Evolutionary conservation across 1,140 invertebrate genomes (phyloP), one percentile per base, ranked within the genome.

Genomic region (Macrobrachium rosenbergii): DNA sequence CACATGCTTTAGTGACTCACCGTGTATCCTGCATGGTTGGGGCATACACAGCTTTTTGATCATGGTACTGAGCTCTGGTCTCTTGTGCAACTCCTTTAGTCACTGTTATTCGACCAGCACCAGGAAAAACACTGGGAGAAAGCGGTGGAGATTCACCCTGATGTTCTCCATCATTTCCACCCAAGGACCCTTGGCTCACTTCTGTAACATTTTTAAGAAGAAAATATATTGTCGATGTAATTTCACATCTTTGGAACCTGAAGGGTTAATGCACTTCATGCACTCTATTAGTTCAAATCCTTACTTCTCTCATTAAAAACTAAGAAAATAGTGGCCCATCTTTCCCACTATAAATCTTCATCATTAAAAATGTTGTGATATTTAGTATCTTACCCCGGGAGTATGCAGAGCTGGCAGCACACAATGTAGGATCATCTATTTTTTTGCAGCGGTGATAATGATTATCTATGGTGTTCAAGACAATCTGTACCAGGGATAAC

Each of bases 401-500:
- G 90, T 95, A 93, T 8, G 94, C 94, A 0, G 94, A 93, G 52
- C 94, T 92, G 59, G 93, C 94, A 52, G 94, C 94, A 93, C 96
- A 95, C 43, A 96, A 94, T 62, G 96, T 93, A 85, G 95, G 95
- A 16, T 96, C 95, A 60, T 96, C 95, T 82, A 96, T 95, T 87
- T 95, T 94, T 89, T 95, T 94, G 91, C 97, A 98, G 72, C 95
- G 94, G 93, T 97, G 97, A 91, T 97, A 95, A 91, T 99, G 97
- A 23, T 95, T 94, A 90, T 98, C 96, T 73, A 99, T 91, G 0
- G 98, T 99, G 91, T 98, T 98, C 75, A 99, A 94, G n/a, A 99
- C 96, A 90, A 99, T 97, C 90, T 95, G 94, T 64, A 99, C 95
- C 72, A 99, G 93, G 2, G 95, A 94, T 87, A 96, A 95, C 6